Conservation (phyloP, 2,113 vertebrate genomes). For the Hypocryptadius cinnamomeus region DNA sequence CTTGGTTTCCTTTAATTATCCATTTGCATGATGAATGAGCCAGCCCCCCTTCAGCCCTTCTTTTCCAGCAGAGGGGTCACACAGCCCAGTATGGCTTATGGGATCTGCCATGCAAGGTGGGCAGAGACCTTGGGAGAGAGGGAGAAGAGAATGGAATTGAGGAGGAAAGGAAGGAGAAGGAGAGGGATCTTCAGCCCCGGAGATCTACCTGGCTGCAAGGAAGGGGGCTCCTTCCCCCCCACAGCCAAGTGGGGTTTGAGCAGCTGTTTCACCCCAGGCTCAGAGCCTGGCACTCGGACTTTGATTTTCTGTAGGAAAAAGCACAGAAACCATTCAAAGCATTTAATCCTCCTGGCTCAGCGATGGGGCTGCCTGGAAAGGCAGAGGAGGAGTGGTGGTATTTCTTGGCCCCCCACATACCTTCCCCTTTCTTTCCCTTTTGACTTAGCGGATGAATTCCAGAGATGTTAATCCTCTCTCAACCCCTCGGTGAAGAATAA, state of each 20-base stretch:
- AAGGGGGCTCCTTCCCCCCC: background rate
- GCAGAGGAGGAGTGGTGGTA: background rate
- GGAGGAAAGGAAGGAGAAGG: background rate
- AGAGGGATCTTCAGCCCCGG: background rate
- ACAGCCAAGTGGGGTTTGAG: background rate
- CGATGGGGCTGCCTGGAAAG: background rate
- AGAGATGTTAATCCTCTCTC: constrained; percentile 58
- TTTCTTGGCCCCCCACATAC: constrained; percentile 25
- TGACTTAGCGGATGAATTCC: constrained; percentile 44
- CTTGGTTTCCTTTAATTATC: constrained; percentile 35
- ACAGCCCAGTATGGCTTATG: background rate
- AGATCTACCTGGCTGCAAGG: rapidly evolving
- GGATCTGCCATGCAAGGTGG: background rate
- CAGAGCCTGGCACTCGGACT: rapidly evolving
- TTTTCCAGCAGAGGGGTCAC: background rate
- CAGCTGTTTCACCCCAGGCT: background rate
- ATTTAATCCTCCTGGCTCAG: background rate
- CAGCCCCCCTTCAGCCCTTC: background rate
- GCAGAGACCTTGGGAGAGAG: background rate
- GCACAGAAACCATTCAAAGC: background rate
- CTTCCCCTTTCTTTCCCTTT: constrained; percentile 34
- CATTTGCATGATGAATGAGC: constrained; percentile 10
- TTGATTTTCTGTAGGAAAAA: background rate
- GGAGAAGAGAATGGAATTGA: background rate
- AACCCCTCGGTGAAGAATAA: background rate